A percentile compares a stretch with the other conserved stretches of the same genome.
Conservation (phyloP, 2,113 vertebrate genomes). For the Sus scrofa region DNA sequence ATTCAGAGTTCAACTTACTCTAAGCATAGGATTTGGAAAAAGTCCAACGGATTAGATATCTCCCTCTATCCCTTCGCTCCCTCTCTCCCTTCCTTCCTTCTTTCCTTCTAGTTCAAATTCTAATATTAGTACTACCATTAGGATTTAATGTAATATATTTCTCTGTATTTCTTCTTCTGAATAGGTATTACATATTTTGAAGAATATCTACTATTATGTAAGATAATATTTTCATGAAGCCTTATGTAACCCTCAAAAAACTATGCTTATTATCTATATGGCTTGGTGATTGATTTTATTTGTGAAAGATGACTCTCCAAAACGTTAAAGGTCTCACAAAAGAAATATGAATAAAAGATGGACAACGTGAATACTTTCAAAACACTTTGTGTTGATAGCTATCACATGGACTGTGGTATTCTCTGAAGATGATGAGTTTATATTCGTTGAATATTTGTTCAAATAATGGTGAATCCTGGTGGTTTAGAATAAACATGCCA, state of each 20-base stretch:
- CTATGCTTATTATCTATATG: background rate
- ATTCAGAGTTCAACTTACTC: background rate
- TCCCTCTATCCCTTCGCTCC: background rate
- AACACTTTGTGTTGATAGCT: background rate
- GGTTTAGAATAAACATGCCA: background rate
- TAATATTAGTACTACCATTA: background rate
- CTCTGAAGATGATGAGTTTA: constrained; percentile 39
- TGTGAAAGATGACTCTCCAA: constrained; percentile 47
- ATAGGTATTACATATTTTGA: constrained; percentile 18
- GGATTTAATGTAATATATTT: constrained; percentile 26
- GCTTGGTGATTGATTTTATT: constrained; percentile 33
- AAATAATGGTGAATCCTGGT: background rate
- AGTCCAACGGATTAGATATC: background rate
- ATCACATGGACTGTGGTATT: background rate
- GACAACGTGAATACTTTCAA: constrained; percentile 26
- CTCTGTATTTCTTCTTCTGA: constrained; percentile 27
- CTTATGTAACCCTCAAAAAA: constrained; percentile 20
- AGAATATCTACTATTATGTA: constrained; percentile 15
- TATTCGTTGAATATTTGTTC: constrained; percentile 15
- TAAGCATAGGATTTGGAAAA: background rate
- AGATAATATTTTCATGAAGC: constrained; percentile 43
- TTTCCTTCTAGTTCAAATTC: constrained; percentile 31
- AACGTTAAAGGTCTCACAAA: constrained; percentile 11
- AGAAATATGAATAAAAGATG: background rate
- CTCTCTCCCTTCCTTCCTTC: background rate